Percentiles rank a stretch among this genome's conserved stretches.
phyloP scores from a whole-genome alignment of 1,140 invertebrate species.

The Pectinophora gossypiella region DNA sequence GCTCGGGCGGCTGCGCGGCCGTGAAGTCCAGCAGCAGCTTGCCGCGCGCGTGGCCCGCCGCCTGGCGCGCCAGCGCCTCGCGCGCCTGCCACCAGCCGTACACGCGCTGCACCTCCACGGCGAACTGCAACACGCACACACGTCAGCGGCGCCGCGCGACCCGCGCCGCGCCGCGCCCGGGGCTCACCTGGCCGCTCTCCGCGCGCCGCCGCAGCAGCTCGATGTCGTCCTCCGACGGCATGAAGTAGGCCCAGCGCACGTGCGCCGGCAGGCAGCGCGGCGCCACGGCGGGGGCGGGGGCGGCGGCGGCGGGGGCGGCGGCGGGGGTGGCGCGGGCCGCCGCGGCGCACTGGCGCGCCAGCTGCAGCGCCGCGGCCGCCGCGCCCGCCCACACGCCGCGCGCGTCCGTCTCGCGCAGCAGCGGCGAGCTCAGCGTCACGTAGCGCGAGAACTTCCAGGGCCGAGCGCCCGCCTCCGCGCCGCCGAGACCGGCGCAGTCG shows the following conservation, averaged over 20 bases:
- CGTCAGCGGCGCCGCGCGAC: neutral
- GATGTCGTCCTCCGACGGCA: slow-evolving; percentile 29
- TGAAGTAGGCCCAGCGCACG: slow-evolving; percentile 44
- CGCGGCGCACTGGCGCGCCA: slow-evolving; percentile 45
- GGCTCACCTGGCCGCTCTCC: slow-evolving; percentile 33
- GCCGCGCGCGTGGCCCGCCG: slow-evolving; percentile 37
- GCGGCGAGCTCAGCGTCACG: slow-evolving; percentile 89
- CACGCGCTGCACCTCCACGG: slow-evolving; percentile 39
- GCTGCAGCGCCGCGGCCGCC: slow-evolving; percentile 75
- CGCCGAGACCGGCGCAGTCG: slow-evolving; percentile 87
- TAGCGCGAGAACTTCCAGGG: slow-evolving; percentile 79
- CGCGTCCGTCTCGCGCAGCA: slow-evolving; percentile 88
- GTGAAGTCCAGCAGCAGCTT: slow-evolving; percentile 50
- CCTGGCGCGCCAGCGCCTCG: slow-evolving; percentile 32
- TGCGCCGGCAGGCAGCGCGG: slow-evolving; percentile 13
- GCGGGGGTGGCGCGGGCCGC: slow-evolving; percentile 7
- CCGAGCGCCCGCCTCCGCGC: slow-evolving; percentile 75
- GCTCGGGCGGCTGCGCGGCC: slow-evolving; percentile 6
- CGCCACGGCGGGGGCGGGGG: slow-evolving; percentile 11
- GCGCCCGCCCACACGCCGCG: slow-evolving; percentile 82
- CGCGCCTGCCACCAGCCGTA: slow-evolving; percentile 29
- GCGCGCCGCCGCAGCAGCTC: slow-evolving; percentile 35
- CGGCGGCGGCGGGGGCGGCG: slow-evolving; percentile 12
- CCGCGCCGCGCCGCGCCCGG: too few species aligned
- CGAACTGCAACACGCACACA: slow-evolving; percentile 21